phyloP scores from a whole-genome alignment of 2,888 invertebrate species.

The Callyntrura sp. region DNA sequence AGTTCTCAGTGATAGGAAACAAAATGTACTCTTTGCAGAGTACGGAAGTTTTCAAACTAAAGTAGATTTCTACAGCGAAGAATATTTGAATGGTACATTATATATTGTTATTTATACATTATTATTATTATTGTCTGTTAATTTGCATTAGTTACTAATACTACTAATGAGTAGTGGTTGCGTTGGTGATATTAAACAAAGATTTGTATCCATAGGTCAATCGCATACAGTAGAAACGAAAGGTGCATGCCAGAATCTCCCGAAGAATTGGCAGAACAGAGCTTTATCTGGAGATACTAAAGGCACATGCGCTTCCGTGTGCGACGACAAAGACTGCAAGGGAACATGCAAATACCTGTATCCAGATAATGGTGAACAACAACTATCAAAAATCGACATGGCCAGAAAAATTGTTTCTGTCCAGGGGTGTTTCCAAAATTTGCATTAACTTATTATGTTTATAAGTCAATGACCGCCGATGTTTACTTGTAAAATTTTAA shows the following conservation, averaged over 20 bases:
- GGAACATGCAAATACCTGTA: conserved; percentile 72
- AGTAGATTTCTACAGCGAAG: conserved; percentile 80
- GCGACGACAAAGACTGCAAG: conserved; percentile 76
- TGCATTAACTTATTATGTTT: no score
- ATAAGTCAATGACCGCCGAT: no score
- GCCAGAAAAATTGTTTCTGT: conserved; percentile 67
- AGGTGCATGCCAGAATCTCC: conserved; percentile 79
- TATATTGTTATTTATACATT: neutral
- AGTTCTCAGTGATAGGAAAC: conserved; percentile 51
- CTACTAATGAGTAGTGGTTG: no score
- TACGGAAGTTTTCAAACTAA: conserved; percentile 76
- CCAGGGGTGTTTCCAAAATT: conserved; percentile 72
- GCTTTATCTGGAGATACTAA: conserved; percentile 76
- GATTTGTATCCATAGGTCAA: no score
- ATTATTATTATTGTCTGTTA: conserved; percentile 9
- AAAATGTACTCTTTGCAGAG: conserved; percentile 76
- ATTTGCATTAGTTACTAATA: neutral
- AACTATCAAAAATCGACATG: conserved; percentile 66
- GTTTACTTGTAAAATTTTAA: no score
- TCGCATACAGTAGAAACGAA: conserved; percentile 45
- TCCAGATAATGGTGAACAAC: conserved; percentile 78
- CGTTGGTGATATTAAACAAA: no score
- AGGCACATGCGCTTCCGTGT: conserved; percentile 74
- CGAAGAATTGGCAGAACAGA: conserved; percentile 77
- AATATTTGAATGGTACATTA: conserved; percentile 78